These are phyloP conservation scores for Dynastes tityus DNA, from an alignment of 2,888 invertebrate genomes.

Conservation along the genomic window DNA sequence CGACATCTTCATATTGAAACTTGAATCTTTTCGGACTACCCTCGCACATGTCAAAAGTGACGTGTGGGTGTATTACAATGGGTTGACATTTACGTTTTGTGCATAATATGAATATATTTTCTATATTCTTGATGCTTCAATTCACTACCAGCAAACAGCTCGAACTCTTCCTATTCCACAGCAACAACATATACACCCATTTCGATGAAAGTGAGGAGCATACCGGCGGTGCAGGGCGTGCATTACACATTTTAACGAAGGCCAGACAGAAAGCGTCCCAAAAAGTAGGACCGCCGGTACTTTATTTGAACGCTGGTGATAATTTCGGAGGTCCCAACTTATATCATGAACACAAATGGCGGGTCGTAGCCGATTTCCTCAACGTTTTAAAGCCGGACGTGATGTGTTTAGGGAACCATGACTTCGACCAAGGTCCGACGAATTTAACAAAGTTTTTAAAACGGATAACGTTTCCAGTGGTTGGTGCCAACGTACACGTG, in stretches of 20 bases:
- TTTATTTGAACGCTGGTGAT: conserved; percentile 94
- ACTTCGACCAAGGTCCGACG: conserved; percentile 87
- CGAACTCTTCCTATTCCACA: conserved; percentile 86
- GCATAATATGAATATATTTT: neutral
- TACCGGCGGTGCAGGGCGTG: conserved; percentile 88
- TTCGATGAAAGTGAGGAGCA: conserved; percentile 76
- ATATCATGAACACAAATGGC: conserved; percentile 88
- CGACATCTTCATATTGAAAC: too few species aligned
- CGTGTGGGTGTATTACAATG: too few species aligned
- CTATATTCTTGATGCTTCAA: neutral
- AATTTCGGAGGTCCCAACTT: conserved; percentile 92
- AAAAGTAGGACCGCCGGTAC: conserved; percentile 76
- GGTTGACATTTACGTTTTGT: too few species aligned
- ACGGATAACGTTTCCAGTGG: conserved; percentile 80
- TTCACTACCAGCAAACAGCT: conserved; percentile 65
- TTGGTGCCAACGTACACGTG: conserved; percentile 83
- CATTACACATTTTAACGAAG: conserved; percentile 77
- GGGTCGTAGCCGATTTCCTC: conserved; percentile 84
- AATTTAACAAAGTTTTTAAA: conserved; percentile 85
- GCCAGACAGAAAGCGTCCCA: conserved; percentile 73
- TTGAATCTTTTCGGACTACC: too few species aligned
- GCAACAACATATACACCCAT: conserved; percentile 92
- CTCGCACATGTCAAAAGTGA: too few species aligned
- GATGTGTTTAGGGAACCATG: conserved; percentile 90
- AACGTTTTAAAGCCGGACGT: conserved; percentile 88